Base-by-base conservation (phyloP, 2,888 invertebrate genomes). In the Artemia sp. region DNA sequence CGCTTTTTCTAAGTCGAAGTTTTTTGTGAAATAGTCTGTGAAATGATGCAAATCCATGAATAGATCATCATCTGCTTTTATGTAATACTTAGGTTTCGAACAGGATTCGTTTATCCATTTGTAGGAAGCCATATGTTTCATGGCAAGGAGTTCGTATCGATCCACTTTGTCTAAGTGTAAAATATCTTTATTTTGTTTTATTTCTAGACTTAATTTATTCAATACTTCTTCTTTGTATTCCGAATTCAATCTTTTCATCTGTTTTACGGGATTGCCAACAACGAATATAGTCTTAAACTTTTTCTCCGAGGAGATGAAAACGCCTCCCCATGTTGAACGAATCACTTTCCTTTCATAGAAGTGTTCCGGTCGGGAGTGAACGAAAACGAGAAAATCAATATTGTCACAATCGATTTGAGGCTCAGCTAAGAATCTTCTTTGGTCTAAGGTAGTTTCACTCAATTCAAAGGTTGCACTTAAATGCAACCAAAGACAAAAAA, bases 291-390 rank as follows among this genome's bases (percentile, higher is more conserved):
- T 58, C 58, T 58, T 8, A 10, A 58, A 58, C 19, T n/a, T 58
- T 58, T 58, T 58, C 10, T 72, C 73, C 66, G 73, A 73, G 8
- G 73, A 51, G 12, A 71, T 69, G n/a, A 73, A 73, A 19, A 74
- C 74, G 24, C 73, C 72, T 0, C 76, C 76, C 77, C 77, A 77
- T 8, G 76, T 76, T 50, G 72, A 73, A 51, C 77, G 73, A 51
- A 77, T 76, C 51, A 76, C 76, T 69, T 74, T 74, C 8, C 77
- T 73, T 68, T 76, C 75, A 51, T 74, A 72, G 68, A 74, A 74
- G 68, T 77, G 75, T 51, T 74, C 73, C 2, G 75, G 75, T 6
- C 76, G 75, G 12, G 76, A 76, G 64, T 76, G 76, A 24, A 77
- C 74, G 19, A 77, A 70, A 68, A 76, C 75, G 71, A 75, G 72